Evolutionary conservation across 2,888 invertebrate genomes (phyloP), one percentile per base, ranked within the genome.

Genomic region (Drosophila birchii): DNA sequence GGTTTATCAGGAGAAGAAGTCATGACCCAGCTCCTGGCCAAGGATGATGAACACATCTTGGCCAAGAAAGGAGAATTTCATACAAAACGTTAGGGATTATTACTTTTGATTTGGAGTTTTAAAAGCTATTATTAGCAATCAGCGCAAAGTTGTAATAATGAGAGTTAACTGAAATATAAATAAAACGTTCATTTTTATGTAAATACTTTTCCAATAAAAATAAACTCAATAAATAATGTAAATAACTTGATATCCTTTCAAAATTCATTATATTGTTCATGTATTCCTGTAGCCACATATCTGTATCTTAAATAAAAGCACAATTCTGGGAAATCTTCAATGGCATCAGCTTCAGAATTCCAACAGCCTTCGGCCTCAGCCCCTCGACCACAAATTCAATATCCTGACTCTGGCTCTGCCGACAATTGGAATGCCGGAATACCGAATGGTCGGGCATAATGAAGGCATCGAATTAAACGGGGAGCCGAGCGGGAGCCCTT

Each of bases 1-100:
- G 71, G 68, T 80, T 85, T 77, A 82, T 86, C 79, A 74, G 71
- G 5, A 47, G 51, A 63, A 23, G 23, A 32, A 49, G 47, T 47
- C 68, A 56, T 36, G 36, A 41, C 55, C 68, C 54, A 32, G 14
- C 14, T 23, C 6, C 34, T 11, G 26, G 12, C 14, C 32, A 14
- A 39, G 54, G 38, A 38, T 54, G 54, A 68, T 68, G 45, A 45
- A 36, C 29, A 39, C 9, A 34, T 18, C 45, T 20, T 36, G 29
- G n/a, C 5, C 1, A 14, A 12, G 18, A 41, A n/a, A 41, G 36
- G 8, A 32, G n/a, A 20, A 45, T 18, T 36, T 12, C 4, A 18
- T 2, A 16, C 11, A 6, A n/a, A 23, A 0, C 7, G 6, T 4
- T 2, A 12, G n/a, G 44, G 26, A 36, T 58, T 45, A 36, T 36